These are phyloP conservation scores for Cairina moschata DNA, from an alignment of 2,113 vertebrate species.

Conservation along the genomic window DNA sequence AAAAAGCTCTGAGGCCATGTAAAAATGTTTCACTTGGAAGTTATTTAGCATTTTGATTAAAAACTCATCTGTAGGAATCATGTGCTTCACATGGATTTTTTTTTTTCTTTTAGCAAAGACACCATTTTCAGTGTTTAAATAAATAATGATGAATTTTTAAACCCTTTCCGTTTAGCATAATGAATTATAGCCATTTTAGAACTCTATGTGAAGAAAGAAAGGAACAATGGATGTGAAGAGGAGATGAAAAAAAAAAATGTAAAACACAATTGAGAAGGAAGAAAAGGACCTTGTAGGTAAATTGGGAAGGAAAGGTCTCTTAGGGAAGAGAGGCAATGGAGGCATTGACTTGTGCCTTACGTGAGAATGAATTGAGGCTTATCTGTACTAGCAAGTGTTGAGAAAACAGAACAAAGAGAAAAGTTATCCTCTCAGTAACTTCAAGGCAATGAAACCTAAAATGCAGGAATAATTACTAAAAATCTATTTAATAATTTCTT, in stretches of 20 bases:
- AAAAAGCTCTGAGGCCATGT: neutral
- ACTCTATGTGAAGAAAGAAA: neutral
- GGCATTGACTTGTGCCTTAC: accelerated
- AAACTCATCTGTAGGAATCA: neutral
- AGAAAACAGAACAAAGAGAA: neutral
- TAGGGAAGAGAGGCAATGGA: neutral
- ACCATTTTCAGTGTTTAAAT: neutral
- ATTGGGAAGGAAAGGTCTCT: neutral
- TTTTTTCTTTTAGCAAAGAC: neutral
- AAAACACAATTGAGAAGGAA: neutral
- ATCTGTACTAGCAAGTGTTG: neutral
- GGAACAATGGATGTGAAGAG: neutral
- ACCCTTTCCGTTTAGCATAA: neutral
- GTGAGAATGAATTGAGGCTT: neutral
- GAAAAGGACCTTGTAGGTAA: neutral
- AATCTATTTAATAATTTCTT: neutral
- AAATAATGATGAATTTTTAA: neutral
- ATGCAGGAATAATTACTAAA: neutral
- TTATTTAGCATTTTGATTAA: neutral
- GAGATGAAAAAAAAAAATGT: neutral
- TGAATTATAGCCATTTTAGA: neutral
- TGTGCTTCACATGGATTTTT: neutral
- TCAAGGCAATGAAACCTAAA: neutral
- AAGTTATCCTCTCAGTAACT: neutral
- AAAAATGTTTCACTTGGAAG: neutral